Conservation (phyloP, 2,797 vertebrate genomes). For the Acipenser transmontanus region DNA sequence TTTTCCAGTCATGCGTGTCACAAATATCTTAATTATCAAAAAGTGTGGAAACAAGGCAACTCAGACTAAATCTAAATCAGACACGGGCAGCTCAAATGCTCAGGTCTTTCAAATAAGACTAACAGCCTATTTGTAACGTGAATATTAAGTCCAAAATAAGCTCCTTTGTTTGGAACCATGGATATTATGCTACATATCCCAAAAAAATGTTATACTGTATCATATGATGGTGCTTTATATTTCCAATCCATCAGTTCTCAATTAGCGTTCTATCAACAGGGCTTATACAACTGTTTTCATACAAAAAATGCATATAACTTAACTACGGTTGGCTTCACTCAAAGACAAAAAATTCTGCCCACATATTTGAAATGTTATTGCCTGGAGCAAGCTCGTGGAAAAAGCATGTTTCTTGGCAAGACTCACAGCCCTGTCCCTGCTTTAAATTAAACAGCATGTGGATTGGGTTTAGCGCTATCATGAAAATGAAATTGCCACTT, state of each 20-base stretch:
- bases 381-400: constrained; percentile 80
- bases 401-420: constrained; percentile 85
- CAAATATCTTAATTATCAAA: constrained; percentile 24
- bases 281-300: constrained; percentile 42
- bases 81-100: constrained; percentile 17
- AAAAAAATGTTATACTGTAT: background rate
- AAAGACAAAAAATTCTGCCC: constrained; percentile 71
- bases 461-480: constrained; percentile 72
- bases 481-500: constrained; percentile 77
- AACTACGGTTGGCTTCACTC: constrained; percentile 62
- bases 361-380: constrained; percentile 82
- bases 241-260: constrained; percentile 55
- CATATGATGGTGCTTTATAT: constrained; percentile 18
- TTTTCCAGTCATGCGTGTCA: constrained; percentile 61
- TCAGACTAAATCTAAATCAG: background rate
- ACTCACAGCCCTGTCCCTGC: constrained; percentile 50
- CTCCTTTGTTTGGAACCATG: background rate
- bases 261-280: constrained; percentile 55
- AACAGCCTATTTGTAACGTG: constrained; percentile 1
- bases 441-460: constrained; percentile 77
- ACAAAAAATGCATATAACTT: constrained; percentile 28
- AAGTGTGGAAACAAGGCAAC: background rate
- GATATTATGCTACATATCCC: background rate
- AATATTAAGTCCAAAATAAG: constrained; percentile 3
- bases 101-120: background rate